Percentiles rank a stretch among this genome's conserved stretches.
phyloP scores from a whole-genome alignment of 1,140 invertebrate genomes.

The Zeugodacus cucurbitae region DNA sequence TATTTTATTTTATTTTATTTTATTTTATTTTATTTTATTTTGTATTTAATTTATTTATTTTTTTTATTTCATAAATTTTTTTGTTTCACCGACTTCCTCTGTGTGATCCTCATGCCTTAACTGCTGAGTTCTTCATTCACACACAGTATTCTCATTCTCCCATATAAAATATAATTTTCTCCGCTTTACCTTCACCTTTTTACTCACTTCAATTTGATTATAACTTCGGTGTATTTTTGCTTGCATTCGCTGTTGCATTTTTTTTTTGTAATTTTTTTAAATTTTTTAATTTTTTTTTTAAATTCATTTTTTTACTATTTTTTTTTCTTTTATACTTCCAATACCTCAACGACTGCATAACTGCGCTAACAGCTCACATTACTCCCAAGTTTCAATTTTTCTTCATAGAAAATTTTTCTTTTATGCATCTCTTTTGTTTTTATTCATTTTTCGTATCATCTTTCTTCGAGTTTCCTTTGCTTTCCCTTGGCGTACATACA shows the following conservation, averaged over 20 bases:
- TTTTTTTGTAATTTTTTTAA: too few species aligned
- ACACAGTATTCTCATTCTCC: neutral
- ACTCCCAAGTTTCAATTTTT: neutral
- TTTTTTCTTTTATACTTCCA: neutral
- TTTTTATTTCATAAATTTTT: neutral
- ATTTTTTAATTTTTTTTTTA: too few species aligned
- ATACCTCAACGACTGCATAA: neutral
- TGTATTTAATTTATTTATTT: neutral
- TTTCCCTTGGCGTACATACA: neutral
- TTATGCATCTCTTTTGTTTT: neutral
- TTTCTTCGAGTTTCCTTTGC: neutral
- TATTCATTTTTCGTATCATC: neutral
- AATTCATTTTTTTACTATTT: too few species aligned
- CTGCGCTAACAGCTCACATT: neutral
- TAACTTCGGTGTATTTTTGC: neutral
- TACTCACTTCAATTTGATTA: neutral
- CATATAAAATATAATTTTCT: too few species aligned
- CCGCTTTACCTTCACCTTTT: neutral
- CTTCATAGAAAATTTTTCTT: neutral
- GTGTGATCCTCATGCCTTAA: neutral
- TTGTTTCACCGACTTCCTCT: neutral
- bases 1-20: neutral
- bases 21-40: neutral
- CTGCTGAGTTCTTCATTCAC: neutral
- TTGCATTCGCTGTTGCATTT: neutral